phyloP scores from a whole-genome alignment of 2,113 vertebrate species.

The Catharus fuscescens region DNA sequence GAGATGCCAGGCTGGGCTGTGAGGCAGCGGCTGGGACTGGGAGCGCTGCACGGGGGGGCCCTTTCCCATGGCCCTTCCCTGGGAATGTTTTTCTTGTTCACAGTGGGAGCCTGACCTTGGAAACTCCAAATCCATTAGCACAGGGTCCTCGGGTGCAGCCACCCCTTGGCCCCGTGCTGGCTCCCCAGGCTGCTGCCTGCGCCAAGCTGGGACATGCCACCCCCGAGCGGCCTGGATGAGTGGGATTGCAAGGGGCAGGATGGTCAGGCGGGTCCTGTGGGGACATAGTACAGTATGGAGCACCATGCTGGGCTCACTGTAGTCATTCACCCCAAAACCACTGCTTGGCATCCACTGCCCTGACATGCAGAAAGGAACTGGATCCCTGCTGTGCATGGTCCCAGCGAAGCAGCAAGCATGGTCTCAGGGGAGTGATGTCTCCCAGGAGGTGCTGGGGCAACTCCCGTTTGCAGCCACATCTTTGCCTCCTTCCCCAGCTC shows the following conservation, averaged over 20 bases:
- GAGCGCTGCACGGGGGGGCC: not conserved
- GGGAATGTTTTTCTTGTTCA: constrained; percentile 52
- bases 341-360: accelerated
- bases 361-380: accelerated
- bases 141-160: not conserved
- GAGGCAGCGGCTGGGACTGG: not conserved
- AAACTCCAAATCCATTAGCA: not conserved
- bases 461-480: accelerated
- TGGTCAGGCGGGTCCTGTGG: not conserved
- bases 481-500: not conserved
- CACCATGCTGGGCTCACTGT: not conserved
- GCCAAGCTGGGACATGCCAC: accelerated
- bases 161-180: accelerated
- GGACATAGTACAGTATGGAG: accelerated
- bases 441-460: not conserved
- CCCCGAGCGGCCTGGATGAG: not conserved
- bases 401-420: accelerated
- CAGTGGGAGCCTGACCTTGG: constrained; percentile 44
- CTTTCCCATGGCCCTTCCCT: constrained; percentile 56
- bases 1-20: constrained; percentile 28
- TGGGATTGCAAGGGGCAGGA: not conserved
- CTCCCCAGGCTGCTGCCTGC: not conserved
- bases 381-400: accelerated
- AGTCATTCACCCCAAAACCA: not conserved
- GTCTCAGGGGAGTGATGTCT: not conserved